These are phyloP conservation scores for Ammospiza nelsoni DNA, from an alignment of 2,113 vertebrate genomes.

Conservation along the genomic window DNA sequence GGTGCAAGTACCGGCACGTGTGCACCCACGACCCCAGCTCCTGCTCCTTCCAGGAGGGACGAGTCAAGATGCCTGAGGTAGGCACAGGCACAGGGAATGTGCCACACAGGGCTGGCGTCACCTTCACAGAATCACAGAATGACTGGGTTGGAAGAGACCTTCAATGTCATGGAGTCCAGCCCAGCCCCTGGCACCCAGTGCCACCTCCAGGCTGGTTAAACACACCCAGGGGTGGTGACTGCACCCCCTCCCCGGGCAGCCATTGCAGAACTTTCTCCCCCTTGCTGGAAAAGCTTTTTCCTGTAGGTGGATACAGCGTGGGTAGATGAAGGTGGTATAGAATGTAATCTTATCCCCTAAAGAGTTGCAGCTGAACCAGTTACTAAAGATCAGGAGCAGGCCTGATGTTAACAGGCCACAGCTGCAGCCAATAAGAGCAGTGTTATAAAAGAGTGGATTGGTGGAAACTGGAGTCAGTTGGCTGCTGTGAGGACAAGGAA, in stretches of 20 bases:
- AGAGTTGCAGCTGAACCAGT: no score
- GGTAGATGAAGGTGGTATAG: no score
- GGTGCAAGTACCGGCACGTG: conserved; percentile 97
- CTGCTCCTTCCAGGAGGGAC: conserved; percentile 96
- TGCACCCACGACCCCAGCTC: conserved; percentile 95
- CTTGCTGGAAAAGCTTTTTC: no score
- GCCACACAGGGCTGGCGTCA: neutral
- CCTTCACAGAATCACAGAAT: neutral
- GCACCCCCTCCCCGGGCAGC: neutral
- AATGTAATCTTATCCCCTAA: no score
- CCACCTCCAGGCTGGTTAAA: neutral
- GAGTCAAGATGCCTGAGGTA: conserved; percentile 94
- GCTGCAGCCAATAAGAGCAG: no score
- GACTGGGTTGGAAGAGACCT: neutral
- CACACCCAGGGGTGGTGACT: neutral
- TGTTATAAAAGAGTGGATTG: no score
- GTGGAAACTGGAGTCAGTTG: no score
- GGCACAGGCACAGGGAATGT: neutral
- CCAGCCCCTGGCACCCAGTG: neutral
- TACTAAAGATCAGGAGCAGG: no score
- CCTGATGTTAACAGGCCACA: no score
- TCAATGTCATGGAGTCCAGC: no score
- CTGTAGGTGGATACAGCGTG: no score
- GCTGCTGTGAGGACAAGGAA: no score
- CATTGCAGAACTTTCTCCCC: neutral